A percentile compares a stretch with the other conserved stretches of the same genome.
These are phyloP conservation scores for Benthosema pterotum DNA, from an alignment of 2,797 vertebrate genomes.

Conservation along the genomic window DNA sequence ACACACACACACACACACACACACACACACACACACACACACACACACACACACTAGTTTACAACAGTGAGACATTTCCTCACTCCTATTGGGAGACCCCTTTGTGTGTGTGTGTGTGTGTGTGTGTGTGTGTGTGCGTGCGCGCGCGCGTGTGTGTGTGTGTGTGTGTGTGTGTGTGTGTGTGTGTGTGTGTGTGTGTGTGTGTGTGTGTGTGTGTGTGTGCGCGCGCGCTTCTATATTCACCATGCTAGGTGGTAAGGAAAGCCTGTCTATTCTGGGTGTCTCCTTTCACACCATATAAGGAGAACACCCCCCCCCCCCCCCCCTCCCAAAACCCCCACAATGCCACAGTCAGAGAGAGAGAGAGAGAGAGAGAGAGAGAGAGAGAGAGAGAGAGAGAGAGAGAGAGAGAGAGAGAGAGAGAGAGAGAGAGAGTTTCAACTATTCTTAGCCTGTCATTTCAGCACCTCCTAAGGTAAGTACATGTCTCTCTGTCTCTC, in stretches of 20 bases:
- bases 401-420: too few species aligned
- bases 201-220: conserved; percentile 63
- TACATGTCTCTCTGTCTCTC: conserved; percentile 61
- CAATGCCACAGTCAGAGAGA: conserved; percentile 75
- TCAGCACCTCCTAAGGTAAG: conserved; percentile 86
- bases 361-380: too few species aligned
- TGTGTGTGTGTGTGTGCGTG: too few species aligned
- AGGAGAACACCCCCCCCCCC: conserved; percentile 84
- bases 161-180: too few species aligned
- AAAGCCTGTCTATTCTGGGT: conserved; percentile 85
- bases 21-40: conserved; percentile 7
- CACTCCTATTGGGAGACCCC: conserved; percentile 48
- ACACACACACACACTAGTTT: neutral
- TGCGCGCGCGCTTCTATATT: conserved; percentile 89
- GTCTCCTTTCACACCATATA: conserved; percentile 98
- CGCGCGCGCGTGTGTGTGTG: too few species aligned
- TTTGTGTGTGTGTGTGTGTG: conserved; percentile 19
- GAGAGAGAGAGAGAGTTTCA: too few species aligned
- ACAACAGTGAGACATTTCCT: conserved; percentile 45
- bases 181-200: neutral
- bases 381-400: conserved; percentile 69
- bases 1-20: conserved; percentile 10
- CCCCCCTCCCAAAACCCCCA: conserved; percentile 67
- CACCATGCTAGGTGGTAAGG: conserved; percentile 87
- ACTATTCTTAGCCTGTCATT: conserved; percentile 96